phyloP scores from a whole-genome alignment of 2,888 invertebrate genomes.

The Lasioglossum leucozonium region DNA sequence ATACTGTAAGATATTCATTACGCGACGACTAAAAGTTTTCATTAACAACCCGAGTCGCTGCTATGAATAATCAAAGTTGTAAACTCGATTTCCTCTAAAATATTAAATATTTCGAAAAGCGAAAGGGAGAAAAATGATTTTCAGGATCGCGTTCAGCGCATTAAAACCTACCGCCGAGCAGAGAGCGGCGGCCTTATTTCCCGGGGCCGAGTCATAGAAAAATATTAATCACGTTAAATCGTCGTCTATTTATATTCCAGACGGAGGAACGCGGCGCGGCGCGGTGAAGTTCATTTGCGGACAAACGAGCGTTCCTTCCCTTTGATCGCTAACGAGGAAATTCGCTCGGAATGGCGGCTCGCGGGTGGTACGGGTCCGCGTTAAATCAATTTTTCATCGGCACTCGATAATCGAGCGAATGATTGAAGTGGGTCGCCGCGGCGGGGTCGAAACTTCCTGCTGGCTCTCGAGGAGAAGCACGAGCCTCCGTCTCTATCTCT shows the following conservation, averaged over 20 bases:
- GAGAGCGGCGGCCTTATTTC: background rate
- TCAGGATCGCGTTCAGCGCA: background rate
- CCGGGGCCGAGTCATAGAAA: background rate
- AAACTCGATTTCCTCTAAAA: background rate
- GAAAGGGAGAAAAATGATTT: background rate
- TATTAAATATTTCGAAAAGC: background rate
- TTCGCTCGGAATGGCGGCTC: conserved; percentile 37
- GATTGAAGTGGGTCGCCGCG: conserved; percentile 58
- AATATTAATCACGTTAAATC: conserved; percentile 7
- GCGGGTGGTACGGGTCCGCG: conserved; percentile 36
- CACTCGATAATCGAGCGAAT: conserved; percentile 60
- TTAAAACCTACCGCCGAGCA: background rate
- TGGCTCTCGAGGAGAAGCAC: conserved; percentile 28
- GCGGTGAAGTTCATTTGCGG: background rate
- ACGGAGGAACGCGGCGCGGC: background rate
- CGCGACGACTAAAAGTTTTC: background rate
- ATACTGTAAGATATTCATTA: background rate
- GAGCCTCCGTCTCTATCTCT: conserved; percentile 8
- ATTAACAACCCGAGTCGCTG: background rate
- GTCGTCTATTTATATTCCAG: background rate
- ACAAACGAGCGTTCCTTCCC: background rate
- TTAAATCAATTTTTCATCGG: conserved; percentile 67
- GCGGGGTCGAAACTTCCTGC: conserved; percentile 63
- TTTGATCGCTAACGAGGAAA: conserved; percentile 58
- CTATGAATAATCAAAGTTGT: background rate